phyloP scores from a whole-genome alignment of 2,797 vertebrate genomes.

The Acanthurus tractus region DNA sequence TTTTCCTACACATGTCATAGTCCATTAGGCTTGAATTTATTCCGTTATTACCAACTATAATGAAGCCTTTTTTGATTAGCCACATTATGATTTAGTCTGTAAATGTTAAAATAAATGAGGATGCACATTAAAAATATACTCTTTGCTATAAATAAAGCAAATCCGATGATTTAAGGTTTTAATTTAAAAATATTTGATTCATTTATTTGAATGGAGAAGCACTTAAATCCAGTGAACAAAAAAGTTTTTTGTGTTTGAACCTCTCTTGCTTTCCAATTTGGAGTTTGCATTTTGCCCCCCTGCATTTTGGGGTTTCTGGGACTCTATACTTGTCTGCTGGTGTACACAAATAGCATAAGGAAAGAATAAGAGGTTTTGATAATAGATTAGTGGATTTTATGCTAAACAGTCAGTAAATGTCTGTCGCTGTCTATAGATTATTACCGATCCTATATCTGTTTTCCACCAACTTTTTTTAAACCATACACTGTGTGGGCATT shows the following conservation, averaged over 20 bases:
- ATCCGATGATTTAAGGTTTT: neutral
- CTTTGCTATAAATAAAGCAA: neutral
- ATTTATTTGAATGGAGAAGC: neutral
- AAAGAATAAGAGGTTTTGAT: neutral
- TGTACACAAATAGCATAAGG: neutral
- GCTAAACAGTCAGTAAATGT: neutral
- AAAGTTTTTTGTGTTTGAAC: neutral
- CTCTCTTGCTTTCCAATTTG: no score
- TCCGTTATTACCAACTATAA: neutral
- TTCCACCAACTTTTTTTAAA: no score
- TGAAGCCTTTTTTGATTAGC: neutral
- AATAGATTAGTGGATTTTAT: neutral
- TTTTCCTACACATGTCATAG: conserved; percentile 1
- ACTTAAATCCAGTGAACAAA: neutral
- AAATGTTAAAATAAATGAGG: neutral
- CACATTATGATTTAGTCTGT: neutral
- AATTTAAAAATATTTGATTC: neutral
- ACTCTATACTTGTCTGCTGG: neutral
- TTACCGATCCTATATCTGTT: neutral
- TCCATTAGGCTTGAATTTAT: neutral
- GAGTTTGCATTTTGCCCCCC: neutral
- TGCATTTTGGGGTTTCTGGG: neutral
- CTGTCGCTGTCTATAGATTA: neutral
- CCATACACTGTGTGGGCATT: no score
- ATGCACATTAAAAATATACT: neutral